phyloP scores from a whole-genome alignment of 2,888 invertebrate species.

The Venusia cambrica region DNA sequence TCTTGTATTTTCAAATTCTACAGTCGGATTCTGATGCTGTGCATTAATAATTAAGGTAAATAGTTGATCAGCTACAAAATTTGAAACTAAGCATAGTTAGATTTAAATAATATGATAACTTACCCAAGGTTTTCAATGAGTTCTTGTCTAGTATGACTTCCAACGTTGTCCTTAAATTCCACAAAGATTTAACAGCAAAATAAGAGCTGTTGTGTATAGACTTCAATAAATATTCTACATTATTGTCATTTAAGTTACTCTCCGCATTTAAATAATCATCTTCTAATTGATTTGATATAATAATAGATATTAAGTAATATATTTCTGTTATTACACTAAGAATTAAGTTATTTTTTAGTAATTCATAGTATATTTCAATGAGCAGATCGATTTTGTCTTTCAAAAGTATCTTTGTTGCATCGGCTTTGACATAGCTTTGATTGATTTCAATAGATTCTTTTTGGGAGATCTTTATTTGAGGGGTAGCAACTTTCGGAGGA shows the following conservation, averaged over 20 bases:
- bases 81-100: not conserved
- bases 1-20: too few relatives aligned
- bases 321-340: conserved; percentile 85
- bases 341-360: conserved; percentile 82
- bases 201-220: conserved; percentile 86
- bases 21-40: too few relatives aligned
- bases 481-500: conserved; percentile 44
- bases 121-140: conserved; percentile 78
- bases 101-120: conserved; percentile 24
- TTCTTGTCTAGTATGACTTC: conserved; percentile 81
- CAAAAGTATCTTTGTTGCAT: conserved; percentile 66
- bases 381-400: conserved; percentile 78
- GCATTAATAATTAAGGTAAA: too few relatives aligned
- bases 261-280: conserved; percentile 50
- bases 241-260: conserved; percentile 38
- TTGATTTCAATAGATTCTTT: conserved; percentile 47
- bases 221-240: conserved; percentile 60
- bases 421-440: conserved; percentile 57
- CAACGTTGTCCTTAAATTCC: conserved; percentile 79
- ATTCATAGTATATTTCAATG: conserved; percentile 77
- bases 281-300: conserved; percentile 74
- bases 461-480: conserved; percentile 57
- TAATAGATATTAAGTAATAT: conserved; percentile 84
- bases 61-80: too few relatives aligned
- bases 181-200: conserved; percentile 86